Evolutionary conservation across 2,113 vertebrate genomes (phyloP).

Genomic region (Halcyon malimbica): DNA sequence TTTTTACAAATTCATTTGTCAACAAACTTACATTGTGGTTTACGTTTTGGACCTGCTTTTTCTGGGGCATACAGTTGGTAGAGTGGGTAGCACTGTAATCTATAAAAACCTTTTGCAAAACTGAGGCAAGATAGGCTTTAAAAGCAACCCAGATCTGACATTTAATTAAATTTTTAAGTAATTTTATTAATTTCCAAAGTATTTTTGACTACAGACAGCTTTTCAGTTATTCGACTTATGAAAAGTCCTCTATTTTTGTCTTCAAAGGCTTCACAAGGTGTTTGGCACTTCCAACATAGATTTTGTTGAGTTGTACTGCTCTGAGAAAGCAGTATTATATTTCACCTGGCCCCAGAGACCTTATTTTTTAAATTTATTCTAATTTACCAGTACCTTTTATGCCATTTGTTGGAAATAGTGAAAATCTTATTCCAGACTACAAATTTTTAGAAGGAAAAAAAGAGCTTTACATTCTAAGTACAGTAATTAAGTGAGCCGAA

Average conservation of each 20-base stretch:
- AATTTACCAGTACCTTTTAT: neutral
- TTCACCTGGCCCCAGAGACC: neutral
- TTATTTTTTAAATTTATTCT: neutral
- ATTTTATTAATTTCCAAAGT: neutral
- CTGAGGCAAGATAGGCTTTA: neutral
- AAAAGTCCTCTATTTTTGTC: neutral
- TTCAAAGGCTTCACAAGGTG: neutral
- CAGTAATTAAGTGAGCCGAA: neutral
- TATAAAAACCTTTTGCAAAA: neutral
- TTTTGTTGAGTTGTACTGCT: neutral
- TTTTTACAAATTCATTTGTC: slow-evolving; percentile 19
- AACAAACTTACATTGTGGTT: neutral
- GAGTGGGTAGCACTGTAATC: neutral
- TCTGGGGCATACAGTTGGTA: neutral
- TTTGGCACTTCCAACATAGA: neutral
- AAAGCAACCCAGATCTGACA: neutral
- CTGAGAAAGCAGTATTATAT: neutral
- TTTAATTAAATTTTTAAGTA: neutral
- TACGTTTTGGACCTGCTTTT: neutral
- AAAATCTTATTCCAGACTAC: neutral
- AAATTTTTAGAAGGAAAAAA: neutral
- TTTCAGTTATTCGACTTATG: neutral
- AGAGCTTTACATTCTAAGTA: neutral
- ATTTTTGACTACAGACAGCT: neutral
- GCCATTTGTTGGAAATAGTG: neutral